Conservation (phyloP, 2,113 vertebrate species). For the Coracopsis vasa region DNA sequence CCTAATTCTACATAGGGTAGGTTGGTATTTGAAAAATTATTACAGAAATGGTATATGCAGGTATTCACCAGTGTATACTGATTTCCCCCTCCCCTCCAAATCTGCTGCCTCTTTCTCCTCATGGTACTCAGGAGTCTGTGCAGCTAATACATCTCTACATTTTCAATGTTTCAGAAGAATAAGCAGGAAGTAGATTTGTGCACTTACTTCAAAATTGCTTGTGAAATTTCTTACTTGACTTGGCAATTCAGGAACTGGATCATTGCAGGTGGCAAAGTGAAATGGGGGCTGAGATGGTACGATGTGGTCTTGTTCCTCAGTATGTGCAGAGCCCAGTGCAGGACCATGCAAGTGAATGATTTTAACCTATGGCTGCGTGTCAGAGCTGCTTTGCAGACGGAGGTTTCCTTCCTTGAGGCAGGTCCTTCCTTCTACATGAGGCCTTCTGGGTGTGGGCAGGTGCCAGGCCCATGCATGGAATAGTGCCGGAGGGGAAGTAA, state of each 20-base stretch:
- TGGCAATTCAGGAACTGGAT: background rate
- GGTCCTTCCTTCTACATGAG: accelerated
- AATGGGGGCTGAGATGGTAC: background rate
- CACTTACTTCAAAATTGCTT: background rate
- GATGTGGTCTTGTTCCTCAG: accelerated
- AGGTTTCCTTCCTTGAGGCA: background rate
- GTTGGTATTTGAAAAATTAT: background rate
- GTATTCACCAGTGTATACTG: background rate
- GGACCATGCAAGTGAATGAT: accelerated
- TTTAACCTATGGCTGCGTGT: accelerated
- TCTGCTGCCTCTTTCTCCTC: background rate
- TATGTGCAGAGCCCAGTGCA: accelerated
- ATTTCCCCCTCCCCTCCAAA: background rate
- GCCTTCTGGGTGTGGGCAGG: background rate
- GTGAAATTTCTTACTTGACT: background rate
- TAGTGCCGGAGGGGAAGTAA: background rate
- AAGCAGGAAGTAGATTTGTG: background rate
- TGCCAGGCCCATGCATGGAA: accelerated
- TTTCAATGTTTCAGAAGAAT: background rate
- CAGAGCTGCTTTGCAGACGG: background rate
- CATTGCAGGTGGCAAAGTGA: accelerated
- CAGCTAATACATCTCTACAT: background rate
- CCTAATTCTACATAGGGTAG: accelerated
- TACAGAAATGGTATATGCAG: background rate
- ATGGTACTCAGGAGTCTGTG: accelerated